phyloP scores from a whole-genome alignment of 2,113 vertebrate genomes.

The Brevimyrus niger region DNA sequence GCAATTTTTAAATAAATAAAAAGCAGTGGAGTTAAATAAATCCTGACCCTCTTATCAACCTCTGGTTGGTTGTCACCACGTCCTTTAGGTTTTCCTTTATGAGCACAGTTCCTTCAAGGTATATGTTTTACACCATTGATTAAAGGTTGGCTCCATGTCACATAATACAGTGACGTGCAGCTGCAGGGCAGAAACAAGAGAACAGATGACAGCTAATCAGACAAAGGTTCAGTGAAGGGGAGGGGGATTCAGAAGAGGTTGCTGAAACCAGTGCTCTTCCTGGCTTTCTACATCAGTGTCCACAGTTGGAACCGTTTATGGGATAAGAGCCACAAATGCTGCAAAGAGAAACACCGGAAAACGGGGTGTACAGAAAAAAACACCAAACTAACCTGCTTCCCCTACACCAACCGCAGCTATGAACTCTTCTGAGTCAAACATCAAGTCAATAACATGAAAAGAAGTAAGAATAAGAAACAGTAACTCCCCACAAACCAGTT shows the following conservation, averaged over 20 bases:
- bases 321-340: conserved; percentile 94
- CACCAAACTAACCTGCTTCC: not conserved
- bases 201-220: conserved; percentile 19
- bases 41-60: not conserved
- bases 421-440: not conserved
- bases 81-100: not conserved
- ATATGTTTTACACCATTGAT: not conserved
- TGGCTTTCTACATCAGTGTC: conserved; percentile 96
- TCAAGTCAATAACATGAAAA: not conserved
- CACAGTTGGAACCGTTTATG: conserved; percentile 98
- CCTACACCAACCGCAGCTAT: not conserved
- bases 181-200: conserved; percentile 38
- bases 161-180: conserved; percentile 7
- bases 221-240: not conserved
- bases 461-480: not conserved
- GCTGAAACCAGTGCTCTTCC: conserved; percentile 92
- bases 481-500: not conserved
- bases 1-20: not conserved
- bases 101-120: not conserved
- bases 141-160: conserved; percentile 24
- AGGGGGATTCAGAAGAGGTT: conserved; percentile 79
- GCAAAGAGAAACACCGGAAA: conserved; percentile 25
- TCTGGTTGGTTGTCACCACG: not conserved
- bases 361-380: too few species aligned
- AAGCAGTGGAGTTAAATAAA: not conserved